phyloP scores from a whole-genome alignment of 2,888 invertebrate species.

The Synanthedon vespiformis region DNA sequence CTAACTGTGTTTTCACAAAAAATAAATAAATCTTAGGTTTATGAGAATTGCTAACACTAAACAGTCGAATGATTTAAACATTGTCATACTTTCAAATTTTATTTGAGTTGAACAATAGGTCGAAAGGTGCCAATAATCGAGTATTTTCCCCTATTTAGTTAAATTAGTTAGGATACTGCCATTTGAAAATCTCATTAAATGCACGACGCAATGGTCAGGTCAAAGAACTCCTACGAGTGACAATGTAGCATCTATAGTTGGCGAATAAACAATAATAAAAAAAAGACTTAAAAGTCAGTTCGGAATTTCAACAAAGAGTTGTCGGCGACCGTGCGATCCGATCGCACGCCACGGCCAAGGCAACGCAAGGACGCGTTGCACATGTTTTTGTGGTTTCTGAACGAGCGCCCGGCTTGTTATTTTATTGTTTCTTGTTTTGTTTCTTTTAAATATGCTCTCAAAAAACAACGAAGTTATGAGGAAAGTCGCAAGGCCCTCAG shows the following conservation, averaged over 20 bases:
- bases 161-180: neutral
- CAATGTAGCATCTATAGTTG: conserved; percentile 18
- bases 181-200: conserved; percentile 8
- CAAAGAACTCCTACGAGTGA: conserved; percentile 39
- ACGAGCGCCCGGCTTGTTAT: conserved; percentile 7
- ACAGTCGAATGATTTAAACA: too few species aligned
- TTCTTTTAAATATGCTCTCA: conserved; percentile 1
- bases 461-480: neutral
- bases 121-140: too few species aligned
- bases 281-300: conserved; percentile 25
- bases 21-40: too few species aligned
- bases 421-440: conserved; percentile 5
- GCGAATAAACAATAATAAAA: conserved; percentile 45
- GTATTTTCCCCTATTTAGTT: too few species aligned
- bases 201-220: conserved; percentile 13
- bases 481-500: neutral
- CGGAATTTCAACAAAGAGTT: conserved; percentile 56
- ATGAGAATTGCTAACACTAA: too few species aligned
- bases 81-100: too few species aligned
- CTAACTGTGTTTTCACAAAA: too few species aligned
- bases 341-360: conserved; percentile 53
- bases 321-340: conserved; percentile 37
- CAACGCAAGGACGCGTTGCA: conserved; percentile 46
- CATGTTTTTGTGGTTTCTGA: conserved; percentile 14
- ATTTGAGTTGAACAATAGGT: too few species aligned